Evolutionary conservation across 2,888 invertebrate genomes (phyloP).

Genomic region (Oligia latruncula): DNA sequence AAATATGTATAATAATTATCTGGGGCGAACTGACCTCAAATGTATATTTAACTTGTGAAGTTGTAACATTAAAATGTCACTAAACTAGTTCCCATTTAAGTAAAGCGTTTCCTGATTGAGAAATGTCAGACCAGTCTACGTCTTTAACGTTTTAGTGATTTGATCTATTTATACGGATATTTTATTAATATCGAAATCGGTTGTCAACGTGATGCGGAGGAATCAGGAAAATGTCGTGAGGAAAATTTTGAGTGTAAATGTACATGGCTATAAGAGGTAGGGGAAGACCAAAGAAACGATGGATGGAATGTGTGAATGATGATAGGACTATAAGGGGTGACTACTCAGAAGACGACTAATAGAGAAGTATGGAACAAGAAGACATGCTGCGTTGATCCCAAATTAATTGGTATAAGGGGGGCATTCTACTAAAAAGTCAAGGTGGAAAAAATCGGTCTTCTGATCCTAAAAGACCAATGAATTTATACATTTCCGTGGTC

Average conservation of each 20-base stretch:
- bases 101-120: slow-evolving; percentile 52
- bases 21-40: slow-evolving; percentile 42
- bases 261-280: background rate
- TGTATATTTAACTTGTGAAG: slow-evolving; percentile 32
- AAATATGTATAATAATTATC: background rate
- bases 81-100: slow-evolving; percentile 41
- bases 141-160: slow-evolving; percentile 8
- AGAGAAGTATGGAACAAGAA: background rate
- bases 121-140: slow-evolving; percentile 48
- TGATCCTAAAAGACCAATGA: no score
- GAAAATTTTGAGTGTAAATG: background rate
- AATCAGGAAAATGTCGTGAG: background rate
- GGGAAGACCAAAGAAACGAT: background rate
- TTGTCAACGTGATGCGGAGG: background rate
- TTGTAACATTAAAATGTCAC: slow-evolving; percentile 50
- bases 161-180: slow-evolving; percentile 16
- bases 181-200: background rate
- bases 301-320: background rate
- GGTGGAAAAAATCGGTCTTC: background rate
- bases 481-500: background rate
- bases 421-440: background rate
- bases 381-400: background rate
- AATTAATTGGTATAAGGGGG: no score
- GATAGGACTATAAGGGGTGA: no score
- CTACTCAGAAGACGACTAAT: no score